A percentile compares a stretch with the other conserved stretches of the same genome.
These are phyloP conservation scores for Chirona hameri DNA, from an alignment of 2,888 invertebrate genomes.

Conservation along the genomic window DNA sequence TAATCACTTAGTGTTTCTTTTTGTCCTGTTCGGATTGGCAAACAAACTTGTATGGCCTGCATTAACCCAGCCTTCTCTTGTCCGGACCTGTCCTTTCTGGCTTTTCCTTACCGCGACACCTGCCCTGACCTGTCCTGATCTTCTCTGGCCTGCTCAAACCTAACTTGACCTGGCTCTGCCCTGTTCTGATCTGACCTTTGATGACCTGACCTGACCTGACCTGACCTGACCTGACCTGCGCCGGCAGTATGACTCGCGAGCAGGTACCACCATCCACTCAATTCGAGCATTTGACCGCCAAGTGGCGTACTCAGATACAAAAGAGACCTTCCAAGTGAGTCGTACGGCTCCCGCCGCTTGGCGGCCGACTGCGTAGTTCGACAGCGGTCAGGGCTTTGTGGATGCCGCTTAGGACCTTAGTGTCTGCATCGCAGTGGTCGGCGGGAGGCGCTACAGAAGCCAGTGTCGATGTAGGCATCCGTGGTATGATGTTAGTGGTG, in stretches of 20 bases:
- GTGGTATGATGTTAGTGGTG: too few species aligned
- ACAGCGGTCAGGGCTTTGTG: neutral
- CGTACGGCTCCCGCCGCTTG: neutral
- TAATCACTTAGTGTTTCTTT: too few species aligned
- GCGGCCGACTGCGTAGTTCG: neutral
- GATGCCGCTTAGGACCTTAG: too few species aligned
- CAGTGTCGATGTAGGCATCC: too few species aligned
- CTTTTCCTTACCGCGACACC: too few species aligned
- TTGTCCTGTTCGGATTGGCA: too few species aligned
- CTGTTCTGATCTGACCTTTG: neutral
- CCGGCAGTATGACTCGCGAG: neutral
- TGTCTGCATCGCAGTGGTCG: too few species aligned
- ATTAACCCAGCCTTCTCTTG: too few species aligned
- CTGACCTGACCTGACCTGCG: neutral
- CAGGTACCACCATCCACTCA: neutral
- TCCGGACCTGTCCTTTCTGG: too few species aligned
- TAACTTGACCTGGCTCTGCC: too few species aligned
- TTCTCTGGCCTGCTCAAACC: neutral
- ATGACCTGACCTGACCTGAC: neutral
- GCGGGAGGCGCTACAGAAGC: too few species aligned
- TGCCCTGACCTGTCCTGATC: neutral
- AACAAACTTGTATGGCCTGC: too few species aligned
- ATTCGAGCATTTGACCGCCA: neutral
- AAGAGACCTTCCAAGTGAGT: conserved; percentile 4
- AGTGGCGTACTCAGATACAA: neutral